These are phyloP conservation scores for Pseudolaguvia tuberculata DNA, from an alignment of 2,113 vertebrate genomes.

Conservation along the genomic window DNA sequence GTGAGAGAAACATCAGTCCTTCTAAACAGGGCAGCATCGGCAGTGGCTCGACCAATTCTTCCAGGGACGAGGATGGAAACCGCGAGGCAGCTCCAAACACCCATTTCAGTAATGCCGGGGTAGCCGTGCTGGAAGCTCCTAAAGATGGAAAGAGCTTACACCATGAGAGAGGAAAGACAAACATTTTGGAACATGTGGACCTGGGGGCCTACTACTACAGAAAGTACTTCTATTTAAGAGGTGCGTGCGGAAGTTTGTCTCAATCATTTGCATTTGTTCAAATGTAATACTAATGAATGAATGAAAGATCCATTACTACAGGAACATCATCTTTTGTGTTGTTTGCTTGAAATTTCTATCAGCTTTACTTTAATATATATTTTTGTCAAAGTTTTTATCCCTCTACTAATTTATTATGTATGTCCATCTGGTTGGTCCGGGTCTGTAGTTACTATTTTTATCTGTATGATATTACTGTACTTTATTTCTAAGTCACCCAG, in stretches of 20 bases:
- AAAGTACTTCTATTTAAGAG: constrained; percentile 96
- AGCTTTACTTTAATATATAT: no score
- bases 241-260: constrained; percentile 66
- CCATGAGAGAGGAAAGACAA: constrained; percentile 86
- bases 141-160: constrained; percentile 87
- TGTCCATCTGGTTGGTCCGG: no score
- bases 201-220: constrained; percentile 93
- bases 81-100: constrained; percentile 83
- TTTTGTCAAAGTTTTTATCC: no score
- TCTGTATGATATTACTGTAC: no score
- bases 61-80: constrained; percentile 82
- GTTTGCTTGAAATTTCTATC: no score
- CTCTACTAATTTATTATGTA: no score
- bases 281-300: no score
- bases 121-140: constrained; percentile 89
- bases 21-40: constrained; percentile 84
- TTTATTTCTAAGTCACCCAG: no score
- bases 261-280: no score
- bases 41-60: constrained; percentile 67
- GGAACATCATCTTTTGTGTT: no score
- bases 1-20: constrained; percentile 88
- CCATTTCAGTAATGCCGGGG: constrained; percentile 92
- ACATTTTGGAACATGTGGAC: constrained; percentile 93
- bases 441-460: no score
- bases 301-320: no score